Evolutionary conservation across 2,888 invertebrate genomes (phyloP).

Genomic region (Eutolmus rufibarbis): DNA sequence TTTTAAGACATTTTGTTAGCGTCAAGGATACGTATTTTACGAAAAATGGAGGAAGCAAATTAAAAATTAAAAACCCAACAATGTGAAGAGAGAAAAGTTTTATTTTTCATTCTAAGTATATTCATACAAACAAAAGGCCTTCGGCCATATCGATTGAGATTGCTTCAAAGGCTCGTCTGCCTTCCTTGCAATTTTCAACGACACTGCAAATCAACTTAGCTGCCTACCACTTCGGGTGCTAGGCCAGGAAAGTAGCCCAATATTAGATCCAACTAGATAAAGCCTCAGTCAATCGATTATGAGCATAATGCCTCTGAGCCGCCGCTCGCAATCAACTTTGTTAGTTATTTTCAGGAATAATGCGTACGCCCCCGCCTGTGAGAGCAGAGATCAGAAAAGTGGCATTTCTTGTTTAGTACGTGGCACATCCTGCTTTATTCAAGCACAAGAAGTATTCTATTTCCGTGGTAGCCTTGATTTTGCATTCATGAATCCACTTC

Average conservation of each 20-base stretch:
- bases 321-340: background rate
- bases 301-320: background rate
- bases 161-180: background rate
- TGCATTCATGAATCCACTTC: background rate
- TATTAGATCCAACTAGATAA: background rate
- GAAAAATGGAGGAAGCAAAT: background rate
- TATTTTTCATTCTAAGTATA: background rate
- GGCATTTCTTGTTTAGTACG: background rate
- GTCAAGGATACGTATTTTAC: background rate
- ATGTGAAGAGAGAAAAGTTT: background rate
- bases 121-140: background rate
- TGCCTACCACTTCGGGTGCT: background rate
- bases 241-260: background rate
- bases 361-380: background rate
- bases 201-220: background rate
- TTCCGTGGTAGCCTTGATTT: background rate
- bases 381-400: background rate
- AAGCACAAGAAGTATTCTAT: background rate
- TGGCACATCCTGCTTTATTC: background rate
- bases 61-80: background rate
- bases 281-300: background rate
- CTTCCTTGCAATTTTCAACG: background rate
- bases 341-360: background rate
- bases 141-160: background rate
- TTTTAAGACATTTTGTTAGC: conserved; percentile 2